Conservation (phyloP, 2,113 vertebrate genomes). For the Gobius niger region DNA sequence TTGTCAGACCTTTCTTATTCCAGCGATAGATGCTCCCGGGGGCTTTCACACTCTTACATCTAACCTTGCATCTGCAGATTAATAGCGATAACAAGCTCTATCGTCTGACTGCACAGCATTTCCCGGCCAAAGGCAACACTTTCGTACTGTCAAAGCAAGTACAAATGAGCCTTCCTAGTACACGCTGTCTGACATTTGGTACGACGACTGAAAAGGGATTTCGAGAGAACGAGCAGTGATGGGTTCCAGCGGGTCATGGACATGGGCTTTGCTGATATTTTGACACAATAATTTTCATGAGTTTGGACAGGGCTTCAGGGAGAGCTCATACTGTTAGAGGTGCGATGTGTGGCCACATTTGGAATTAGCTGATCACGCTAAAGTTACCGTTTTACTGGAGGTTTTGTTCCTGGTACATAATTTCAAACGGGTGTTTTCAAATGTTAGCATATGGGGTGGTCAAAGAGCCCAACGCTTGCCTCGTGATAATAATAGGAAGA, state of each 20-base stretch:
- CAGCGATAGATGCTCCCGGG: slow-evolving; percentile 15
- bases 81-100: slow-evolving; percentile 40
- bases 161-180: slow-evolving; percentile 32
- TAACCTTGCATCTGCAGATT: slow-evolving; percentile 37
- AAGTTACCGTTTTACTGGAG: background rate
- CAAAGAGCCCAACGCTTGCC: too few relatives aligned
- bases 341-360: background rate
- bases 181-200: background rate
- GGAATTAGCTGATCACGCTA: background rate
- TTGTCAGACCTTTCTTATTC: slow-evolving; percentile 30
- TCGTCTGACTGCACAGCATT: slow-evolving; percentile 21
- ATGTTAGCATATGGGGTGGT: background rate
- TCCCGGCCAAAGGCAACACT: slow-evolving; percentile 20
- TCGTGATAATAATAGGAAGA: too few relatives aligned
- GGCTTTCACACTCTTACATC: slow-evolving; percentile 36
- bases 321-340: background rate
- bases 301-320: background rate
- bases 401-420: slow-evolving; percentile 1
- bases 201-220: background rate
- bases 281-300: background rate
- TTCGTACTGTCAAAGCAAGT: slow-evolving; percentile 17
- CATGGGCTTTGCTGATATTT: background rate
- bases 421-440: too few relatives aligned
- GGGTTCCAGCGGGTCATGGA: background rate
- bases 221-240: background rate